A percentile compares a stretch with the other conserved stretches of the same genome.
These are phyloP conservation scores for Sialia sialis DNA, from an alignment of 2,113 vertebrate genomes.

Conservation along the genomic window DNA sequence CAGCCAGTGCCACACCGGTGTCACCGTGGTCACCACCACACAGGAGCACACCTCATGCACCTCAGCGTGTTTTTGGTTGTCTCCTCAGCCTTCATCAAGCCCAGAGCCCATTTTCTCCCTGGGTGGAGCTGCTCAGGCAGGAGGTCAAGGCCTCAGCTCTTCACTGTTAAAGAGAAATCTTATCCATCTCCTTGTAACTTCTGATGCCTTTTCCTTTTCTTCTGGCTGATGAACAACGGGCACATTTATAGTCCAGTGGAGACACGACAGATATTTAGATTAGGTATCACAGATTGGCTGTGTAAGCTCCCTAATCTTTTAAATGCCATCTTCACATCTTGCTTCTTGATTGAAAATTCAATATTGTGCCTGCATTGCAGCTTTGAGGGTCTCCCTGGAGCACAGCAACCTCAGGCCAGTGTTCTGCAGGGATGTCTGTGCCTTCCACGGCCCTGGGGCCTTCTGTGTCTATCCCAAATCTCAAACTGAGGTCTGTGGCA, in stretches of 20 bases:
- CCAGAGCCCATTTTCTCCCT: neutral
- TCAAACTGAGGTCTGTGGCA: neutral
- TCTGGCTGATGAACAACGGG: neutral
- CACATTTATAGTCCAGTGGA: neutral
- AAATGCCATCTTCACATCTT: neutral
- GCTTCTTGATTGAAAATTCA: neutral
- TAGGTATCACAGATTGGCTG: neutral
- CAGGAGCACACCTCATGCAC: neutral
- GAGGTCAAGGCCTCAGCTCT: neutral
- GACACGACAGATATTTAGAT: neutral
- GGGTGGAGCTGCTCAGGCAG: neutral
- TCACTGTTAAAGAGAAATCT: neutral
- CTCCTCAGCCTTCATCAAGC: neutral
- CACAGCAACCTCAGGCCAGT: neutral
- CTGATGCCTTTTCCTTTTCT: neutral
- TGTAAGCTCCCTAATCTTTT: neutral
- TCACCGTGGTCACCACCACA: neutral
- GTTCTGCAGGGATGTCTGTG: neutral
- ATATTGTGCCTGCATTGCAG: neutral
- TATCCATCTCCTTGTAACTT: neutral
- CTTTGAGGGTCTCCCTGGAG: neutral
- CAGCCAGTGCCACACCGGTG: rapidly evolving
- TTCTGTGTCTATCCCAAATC: neutral
- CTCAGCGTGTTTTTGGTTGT: neutral
- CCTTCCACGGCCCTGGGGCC: neutral